These are phyloP conservation scores for Merluccius polli DNA, from an alignment of 2,797 vertebrate genomes.

Conservation along the genomic window DNA sequence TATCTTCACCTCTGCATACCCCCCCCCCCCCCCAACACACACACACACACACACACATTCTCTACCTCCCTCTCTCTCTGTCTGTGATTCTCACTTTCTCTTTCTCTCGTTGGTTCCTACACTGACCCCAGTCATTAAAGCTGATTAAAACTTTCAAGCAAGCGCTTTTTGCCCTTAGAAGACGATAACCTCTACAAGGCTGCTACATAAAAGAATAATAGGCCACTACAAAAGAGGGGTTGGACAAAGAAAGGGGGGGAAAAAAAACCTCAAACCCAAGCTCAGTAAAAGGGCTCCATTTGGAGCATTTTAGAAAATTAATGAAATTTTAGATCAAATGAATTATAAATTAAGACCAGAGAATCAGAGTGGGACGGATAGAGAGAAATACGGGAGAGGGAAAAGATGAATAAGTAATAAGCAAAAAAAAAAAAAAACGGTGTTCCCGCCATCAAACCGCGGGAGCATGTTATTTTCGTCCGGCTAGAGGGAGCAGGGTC, in stretches of 20 bases:
- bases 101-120: slow-evolving; percentile 54
- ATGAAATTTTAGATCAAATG: slow-evolving; percentile 85
- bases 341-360: slow-evolving; percentile 78
- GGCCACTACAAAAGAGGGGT: slow-evolving; percentile 72
- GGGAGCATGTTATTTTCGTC: slow-evolving; percentile 75
- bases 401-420: slow-evolving; percentile 79
- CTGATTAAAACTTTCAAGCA: slow-evolving; percentile 75
- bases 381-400: not conserved
- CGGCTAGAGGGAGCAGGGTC: slow-evolving; percentile 74
- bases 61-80: slow-evolving; percentile 43
- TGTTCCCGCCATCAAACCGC: slow-evolving; percentile 74
- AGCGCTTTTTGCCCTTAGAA: slow-evolving; percentile 73
- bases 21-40: too few species aligned
- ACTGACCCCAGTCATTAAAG: slow-evolving; percentile 79
- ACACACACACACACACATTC: slow-evolving; percentile 1
- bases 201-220: slow-evolving; percentile 78
- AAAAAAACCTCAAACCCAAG: slow-evolving; percentile 54
- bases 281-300: slow-evolving; percentile 69
- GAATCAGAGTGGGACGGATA: slow-evolving; percentile 33
- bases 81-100: slow-evolving; percentile 10
- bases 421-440: slow-evolving; percentile 66
- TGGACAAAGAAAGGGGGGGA: slow-evolving; percentile 68
- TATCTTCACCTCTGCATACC: not conserved
- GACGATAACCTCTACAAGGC: slow-evolving; percentile 78
- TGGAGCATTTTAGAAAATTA: slow-evolving; percentile 85